Base-by-base conservation (phyloP, 2,888 invertebrate genomes). In the Ophion costatus region DNA sequence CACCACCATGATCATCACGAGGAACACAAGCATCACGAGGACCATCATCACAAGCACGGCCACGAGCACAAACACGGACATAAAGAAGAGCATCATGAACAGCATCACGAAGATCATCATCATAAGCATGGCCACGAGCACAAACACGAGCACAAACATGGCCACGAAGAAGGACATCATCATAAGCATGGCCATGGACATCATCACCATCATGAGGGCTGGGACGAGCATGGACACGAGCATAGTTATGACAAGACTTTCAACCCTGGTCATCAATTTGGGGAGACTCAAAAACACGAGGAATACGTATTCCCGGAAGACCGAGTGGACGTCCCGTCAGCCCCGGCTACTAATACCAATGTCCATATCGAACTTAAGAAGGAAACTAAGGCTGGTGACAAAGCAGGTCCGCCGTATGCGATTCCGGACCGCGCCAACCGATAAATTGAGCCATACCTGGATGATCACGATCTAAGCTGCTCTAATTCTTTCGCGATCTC, bases 1-100 rank as follows among this genome's bases (percentile, higher is more conserved):
- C 90, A 91, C 29, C 87, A 90, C 5, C 91, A 92, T 24, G 88
- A 89, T 0, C 92, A 92, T 57, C 83, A 90, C 4, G 89, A 91
- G 51, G 88, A 90, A 0, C 91, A 91, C 69, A 86, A 79, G 45
- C 89, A 88, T 78, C 83, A 88, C 59, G 88, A 91, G 38, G 86
- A 89, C 0, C 92, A 92, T 76, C 88, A 92, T 45, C 92, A 92
- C 56, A 84, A 86, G 0, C 90, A 90, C 38, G 87, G 88, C 4
- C 90, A 91, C 67, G 83, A 89, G 3, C 86, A 88, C 51, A 84
- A 84, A 14, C 83, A 83, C 22, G 22, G 70, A 9, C 87, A 88
- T 76, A 87, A 88, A 61, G 80, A 85, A 20, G 80, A 84, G 17
- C 88, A 88, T 76, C 87, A 91, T 6, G 89, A 91, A 56, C 83